Evolutionary conservation across 1,140 invertebrate genomes (phyloP).

Genomic region (Dysdera silvatica): DNA sequence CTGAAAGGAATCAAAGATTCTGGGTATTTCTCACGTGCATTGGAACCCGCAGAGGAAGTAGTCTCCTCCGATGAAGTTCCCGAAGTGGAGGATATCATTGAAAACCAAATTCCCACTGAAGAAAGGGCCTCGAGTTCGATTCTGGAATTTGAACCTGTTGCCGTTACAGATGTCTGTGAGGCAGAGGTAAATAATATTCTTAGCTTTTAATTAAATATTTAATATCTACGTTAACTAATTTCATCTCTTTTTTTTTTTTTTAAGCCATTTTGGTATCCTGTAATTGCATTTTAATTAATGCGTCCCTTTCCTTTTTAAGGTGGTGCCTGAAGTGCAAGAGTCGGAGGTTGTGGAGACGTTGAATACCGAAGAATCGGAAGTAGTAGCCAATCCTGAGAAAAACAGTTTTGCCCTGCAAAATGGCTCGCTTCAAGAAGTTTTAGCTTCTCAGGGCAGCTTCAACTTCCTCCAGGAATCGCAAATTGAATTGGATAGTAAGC

Average conservation of each 20-base stretch:
- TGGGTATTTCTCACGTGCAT: slow-evolving; percentile 58
- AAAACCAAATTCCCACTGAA: not conserved
- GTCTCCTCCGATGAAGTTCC: slow-evolving; percentile 6
- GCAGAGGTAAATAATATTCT: not conserved
- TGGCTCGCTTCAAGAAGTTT: slow-evolving; percentile 18
- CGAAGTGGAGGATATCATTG: slow-evolving; percentile 47
- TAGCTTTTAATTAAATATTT: too few species aligned
- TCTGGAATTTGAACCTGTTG: not conserved
- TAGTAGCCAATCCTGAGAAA: not conserved
- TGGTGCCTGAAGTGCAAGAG: not conserved
- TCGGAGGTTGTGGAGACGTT: too few species aligned
- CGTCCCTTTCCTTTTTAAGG: too few species aligned
- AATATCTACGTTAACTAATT: not conserved
- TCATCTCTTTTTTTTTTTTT: not conserved
- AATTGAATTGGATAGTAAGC: slow-evolving; percentile 42
- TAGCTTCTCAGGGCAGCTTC: slow-evolving; percentile 38
- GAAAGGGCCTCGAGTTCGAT: not conserved
- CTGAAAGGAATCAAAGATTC: slow-evolving; percentile 62
- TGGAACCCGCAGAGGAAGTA: not conserved
- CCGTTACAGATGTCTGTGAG: not conserved
- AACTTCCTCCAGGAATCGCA: slow-evolving; percentile 46
- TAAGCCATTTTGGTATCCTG: not conserved
- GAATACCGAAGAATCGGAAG: not conserved
- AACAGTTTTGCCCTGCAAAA: not conserved
- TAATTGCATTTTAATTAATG: too few species aligned